Conservation (phyloP, 2,113 vertebrate genomes). For the Typhlomys cinereus region DNA sequence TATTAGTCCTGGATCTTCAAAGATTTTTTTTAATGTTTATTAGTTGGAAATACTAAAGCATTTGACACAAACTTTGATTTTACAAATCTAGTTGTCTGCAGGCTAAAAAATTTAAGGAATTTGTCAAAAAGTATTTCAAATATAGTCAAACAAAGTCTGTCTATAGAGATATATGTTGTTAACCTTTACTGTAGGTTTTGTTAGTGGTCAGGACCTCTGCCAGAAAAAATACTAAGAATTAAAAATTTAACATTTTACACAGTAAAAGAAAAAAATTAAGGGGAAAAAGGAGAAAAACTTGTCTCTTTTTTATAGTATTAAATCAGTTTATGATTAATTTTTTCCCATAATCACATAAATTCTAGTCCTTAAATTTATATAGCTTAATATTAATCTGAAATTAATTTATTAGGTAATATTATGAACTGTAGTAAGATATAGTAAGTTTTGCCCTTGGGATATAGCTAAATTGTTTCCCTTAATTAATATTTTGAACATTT, state of each 20-base stretch:
- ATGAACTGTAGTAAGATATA: not conserved
- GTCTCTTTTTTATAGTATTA: not conserved
- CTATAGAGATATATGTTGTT: slow-evolving; percentile 10
- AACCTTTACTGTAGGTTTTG: not conserved
- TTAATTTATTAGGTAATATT: not conserved
- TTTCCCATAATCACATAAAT: not conserved
- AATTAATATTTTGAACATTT: not conserved
- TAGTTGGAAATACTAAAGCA: slow-evolving; percentile 2
- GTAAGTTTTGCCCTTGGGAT: not conserved
- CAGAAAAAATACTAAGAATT: not conserved
- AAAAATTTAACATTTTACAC: not conserved
- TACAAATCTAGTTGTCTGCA: not conserved
- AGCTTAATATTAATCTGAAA: not conserved
- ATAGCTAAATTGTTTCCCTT: not conserved
- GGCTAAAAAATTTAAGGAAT: not conserved
- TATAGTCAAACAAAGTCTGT: not conserved
- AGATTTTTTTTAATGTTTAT: slow-evolving; percentile 20
- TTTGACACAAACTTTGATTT: slow-evolving; percentile 57
- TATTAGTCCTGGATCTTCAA: not conserved
- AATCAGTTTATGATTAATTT: not conserved
- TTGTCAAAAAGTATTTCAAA: slow-evolving; percentile 24
- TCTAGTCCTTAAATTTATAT: not conserved
- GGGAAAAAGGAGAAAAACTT: not conserved
- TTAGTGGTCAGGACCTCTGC: not conserved
- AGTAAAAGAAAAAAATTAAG: not conserved